Evolutionary conservation across 2,888 invertebrate species (phyloP).

Genomic region (Phortica magna): DNA sequence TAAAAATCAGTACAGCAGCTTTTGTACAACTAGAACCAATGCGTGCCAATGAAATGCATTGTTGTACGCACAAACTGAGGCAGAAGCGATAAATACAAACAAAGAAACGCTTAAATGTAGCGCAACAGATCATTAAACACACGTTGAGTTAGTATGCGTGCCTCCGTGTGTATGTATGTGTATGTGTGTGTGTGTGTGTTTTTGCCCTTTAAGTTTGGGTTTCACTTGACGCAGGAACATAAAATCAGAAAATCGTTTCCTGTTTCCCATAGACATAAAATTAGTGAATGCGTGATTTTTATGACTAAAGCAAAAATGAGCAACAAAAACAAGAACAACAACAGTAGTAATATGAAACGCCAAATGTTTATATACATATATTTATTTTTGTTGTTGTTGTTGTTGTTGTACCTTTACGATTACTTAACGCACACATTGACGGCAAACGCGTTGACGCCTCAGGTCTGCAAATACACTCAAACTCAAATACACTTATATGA

Average conservation of each 20-base stretch:
- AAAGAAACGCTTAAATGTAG: slow-evolving; percentile 1
- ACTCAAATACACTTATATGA: background rate
- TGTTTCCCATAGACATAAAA: slow-evolving; percentile 34
- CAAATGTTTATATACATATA: background rate
- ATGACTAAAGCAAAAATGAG: background rate
- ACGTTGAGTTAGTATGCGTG: background rate
- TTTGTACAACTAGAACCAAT: no score
- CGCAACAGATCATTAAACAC: slow-evolving; percentile 14
- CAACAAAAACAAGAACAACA: background rate
- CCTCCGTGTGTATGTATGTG: background rate
- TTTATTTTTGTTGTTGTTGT: no score
- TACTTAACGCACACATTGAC: slow-evolving; percentile 11
- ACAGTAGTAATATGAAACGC: background rate
- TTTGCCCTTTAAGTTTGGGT: background rate
- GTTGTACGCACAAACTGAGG: background rate
- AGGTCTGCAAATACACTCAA: background rate
- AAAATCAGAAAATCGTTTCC: slow-evolving; percentile 33
- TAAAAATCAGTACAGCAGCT: no score
- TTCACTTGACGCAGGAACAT: background rate
- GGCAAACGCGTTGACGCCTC: background rate
- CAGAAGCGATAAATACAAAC: background rate
- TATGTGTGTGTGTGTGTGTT: slow-evolving; percentile 2
- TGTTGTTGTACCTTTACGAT: slow-evolving; percentile 19
- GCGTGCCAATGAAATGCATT: background rate
- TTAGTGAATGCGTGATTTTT: slow-evolving; percentile 39